phyloP scores from a whole-genome alignment of 2,797 vertebrate species.

The Schizopygopsis pylzovi region DNA sequence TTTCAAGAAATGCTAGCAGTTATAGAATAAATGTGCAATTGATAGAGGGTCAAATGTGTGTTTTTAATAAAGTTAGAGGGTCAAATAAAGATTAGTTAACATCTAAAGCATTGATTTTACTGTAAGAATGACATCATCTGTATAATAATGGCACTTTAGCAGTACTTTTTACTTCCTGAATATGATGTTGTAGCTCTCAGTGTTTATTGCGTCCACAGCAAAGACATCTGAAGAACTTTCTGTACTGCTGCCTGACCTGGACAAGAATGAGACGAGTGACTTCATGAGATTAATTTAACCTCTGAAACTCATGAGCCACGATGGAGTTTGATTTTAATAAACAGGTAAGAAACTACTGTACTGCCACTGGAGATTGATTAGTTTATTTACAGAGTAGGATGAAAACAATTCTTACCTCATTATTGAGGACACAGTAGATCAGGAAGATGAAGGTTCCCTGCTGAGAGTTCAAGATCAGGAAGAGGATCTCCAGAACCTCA shows the following conservation, averaged over 20 bases:
- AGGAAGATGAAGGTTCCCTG: constrained; percentile 78
- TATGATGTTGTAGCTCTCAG: neutral
- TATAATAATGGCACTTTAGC: neutral
- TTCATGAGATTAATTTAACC: neutral
- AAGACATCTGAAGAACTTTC: neutral
- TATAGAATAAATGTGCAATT: no score
- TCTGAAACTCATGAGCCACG: neutral
- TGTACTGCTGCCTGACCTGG: constrained; percentile 14
- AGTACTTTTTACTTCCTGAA: neutral
- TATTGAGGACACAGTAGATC: constrained; percentile 74
- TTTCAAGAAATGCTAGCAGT: no score
- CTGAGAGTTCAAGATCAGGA: constrained; percentile 76
- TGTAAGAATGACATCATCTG: neutral
- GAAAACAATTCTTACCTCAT: constrained; percentile 65
- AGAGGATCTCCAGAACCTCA: constrained; percentile 68
- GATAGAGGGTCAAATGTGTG: no score
- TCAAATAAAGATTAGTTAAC: neutral
- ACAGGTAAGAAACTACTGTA: neutral
- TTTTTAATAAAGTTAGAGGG: no score
- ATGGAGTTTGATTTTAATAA: neutral
- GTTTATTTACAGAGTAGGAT: no score
- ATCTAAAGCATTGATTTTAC: neutral
- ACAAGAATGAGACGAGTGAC: neutral
- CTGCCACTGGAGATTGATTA: no score
- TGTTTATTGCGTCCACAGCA: neutral